A percentile compares a stretch with the other conserved stretches of the same genome.
Conservation (phyloP, 2,888 invertebrate genomes). For the Micropterix aruncella region DNA sequence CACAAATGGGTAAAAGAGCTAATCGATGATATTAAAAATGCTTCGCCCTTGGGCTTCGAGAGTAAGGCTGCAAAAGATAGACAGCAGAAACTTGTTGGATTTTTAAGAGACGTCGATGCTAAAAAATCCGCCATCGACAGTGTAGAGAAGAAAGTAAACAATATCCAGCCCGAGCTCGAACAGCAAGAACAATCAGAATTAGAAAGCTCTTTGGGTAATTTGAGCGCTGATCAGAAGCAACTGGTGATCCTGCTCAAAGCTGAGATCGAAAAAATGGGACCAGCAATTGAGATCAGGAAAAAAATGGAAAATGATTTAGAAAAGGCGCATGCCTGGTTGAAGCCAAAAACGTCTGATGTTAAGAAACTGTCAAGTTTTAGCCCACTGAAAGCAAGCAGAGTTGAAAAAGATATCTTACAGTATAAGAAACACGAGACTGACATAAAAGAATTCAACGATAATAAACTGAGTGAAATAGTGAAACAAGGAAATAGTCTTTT, state of each 20-base stretch:
- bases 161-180: slow-evolving; percentile 76
- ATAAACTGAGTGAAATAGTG: slow-evolving; percentile 57
- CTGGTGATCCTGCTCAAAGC: slow-evolving; percentile 55
- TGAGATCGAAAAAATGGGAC: slow-evolving; percentile 56
- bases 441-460: slow-evolving; percentile 63
- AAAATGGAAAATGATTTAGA: slow-evolving; percentile 68
- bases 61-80: slow-evolving; percentile 63
- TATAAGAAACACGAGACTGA: slow-evolving; percentile 65
- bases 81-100: slow-evolving; percentile 53
- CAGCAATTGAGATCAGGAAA: slow-evolving; percentile 56
- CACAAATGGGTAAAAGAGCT: slow-evolving; percentile 70
- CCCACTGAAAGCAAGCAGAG: slow-evolving; percentile 64
- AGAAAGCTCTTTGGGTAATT: slow-evolving; percentile 54
- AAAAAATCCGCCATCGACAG: slow-evolving; percentile 73
- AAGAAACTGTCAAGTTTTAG: slow-evolving; percentile 62
- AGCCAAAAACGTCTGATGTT: slow-evolving; percentile 59
- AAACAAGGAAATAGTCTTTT: slow-evolving; percentile 64
- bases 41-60: slow-evolving; percentile 60
- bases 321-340: slow-evolving; percentile 68
- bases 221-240: slow-evolving; percentile 63
- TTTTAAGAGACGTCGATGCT: slow-evolving; percentile 73
- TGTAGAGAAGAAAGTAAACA: slow-evolving; percentile 67
- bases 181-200: slow-evolving; percentile 69
- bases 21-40: slow-evolving; percentile 48
- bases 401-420: slow-evolving; percentile 68